phyloP scores from a whole-genome alignment of 2,113 vertebrate genomes.

The Rhegmatorhina hoffmannsi region DNA sequence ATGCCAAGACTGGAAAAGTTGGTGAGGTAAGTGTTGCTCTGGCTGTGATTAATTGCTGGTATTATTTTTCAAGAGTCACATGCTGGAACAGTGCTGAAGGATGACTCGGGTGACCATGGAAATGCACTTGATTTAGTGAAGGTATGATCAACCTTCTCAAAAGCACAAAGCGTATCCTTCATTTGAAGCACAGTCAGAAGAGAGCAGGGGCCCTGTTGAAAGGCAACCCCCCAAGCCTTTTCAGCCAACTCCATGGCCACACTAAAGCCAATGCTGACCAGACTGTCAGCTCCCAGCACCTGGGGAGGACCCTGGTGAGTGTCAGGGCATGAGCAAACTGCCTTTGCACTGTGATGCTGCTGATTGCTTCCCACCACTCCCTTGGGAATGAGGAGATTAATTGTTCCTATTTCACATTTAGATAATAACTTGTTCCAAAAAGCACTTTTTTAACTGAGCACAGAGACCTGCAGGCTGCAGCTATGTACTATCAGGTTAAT shows the following conservation, averaged over 20 bases:
- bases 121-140: constrained; percentile 79
- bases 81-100: constrained; percentile 43
- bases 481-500: neutral
- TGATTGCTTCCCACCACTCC: neutral
- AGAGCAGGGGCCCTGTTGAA: neutral
- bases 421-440: neutral
- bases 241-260: neutral
- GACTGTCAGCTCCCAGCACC: neutral
- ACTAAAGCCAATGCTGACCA: neutral
- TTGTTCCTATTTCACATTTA: neutral
- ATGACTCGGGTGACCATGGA: constrained; percentile 62
- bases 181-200: neutral
- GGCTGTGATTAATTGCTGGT: constrained; percentile 71
- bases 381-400: neutral
- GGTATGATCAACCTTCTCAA: constrained; percentile 25
- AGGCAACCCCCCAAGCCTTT: neutral
- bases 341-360: neutral
- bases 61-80: constrained; percentile 79
- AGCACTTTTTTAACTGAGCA: neutral
- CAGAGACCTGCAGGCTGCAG: neutral
- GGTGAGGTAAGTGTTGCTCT: constrained; percentile 65
- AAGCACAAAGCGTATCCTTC: neutral
- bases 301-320: accelerated
- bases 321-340: neutral
- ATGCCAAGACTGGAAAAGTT: constrained; percentile 59